These are phyloP conservation scores for Sebastes miniatus DNA, from an alignment of 2,797 vertebrate species.

Conservation along the genomic window DNA sequence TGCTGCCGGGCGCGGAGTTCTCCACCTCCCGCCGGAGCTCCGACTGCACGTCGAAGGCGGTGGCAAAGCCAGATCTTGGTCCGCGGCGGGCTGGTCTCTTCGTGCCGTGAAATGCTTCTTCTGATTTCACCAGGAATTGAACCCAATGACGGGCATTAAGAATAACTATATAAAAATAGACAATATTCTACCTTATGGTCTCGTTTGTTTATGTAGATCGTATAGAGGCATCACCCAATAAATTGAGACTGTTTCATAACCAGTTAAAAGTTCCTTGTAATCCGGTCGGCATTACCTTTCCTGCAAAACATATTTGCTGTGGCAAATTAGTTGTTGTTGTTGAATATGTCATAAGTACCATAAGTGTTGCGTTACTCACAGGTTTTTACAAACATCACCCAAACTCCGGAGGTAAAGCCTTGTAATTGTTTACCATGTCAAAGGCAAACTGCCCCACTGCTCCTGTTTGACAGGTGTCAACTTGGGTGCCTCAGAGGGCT, in stretches of 20 bases:
- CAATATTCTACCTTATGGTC: neutral
- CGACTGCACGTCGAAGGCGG: no score
- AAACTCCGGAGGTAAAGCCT: conserved; percentile 1
- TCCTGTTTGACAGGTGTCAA: conserved; percentile 48
- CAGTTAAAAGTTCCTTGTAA: neutral
- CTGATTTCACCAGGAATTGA: neutral
- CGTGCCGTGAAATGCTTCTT: rapidly evolving
- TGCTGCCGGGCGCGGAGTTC: no score
- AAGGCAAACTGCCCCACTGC: neutral
- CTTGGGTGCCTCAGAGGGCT: conserved; percentile 1
- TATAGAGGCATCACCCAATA: neutral
- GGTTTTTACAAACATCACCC: neutral
- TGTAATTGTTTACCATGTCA: conserved; percentile 8
- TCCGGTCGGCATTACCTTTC: neutral
- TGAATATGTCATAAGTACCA: neutral
- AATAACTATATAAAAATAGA: neutral
- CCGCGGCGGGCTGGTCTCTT: no score
- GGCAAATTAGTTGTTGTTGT: neutral
- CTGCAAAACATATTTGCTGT: neutral
- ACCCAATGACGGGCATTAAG: neutral
- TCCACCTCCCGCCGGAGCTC: no score
- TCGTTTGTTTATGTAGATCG: no score
- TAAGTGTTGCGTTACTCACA: neutral
- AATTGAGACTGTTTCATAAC: neutral
- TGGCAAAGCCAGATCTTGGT: no score